Conservation (phyloP, 2,113 vertebrate genomes). For the Microtus pennsylvanicus region DNA sequence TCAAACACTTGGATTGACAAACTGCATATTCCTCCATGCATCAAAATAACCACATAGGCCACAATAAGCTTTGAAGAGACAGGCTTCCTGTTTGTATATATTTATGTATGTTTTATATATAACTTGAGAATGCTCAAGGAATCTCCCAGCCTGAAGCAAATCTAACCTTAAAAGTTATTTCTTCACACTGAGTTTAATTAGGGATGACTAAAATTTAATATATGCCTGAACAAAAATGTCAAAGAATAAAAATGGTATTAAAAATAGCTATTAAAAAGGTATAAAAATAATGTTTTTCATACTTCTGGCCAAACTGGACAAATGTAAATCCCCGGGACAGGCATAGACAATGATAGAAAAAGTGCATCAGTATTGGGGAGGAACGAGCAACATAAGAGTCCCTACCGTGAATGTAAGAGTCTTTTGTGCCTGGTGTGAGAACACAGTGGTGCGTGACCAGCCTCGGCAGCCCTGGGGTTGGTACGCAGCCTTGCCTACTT, state of each 20-base stretch:
- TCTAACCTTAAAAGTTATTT: neutral
- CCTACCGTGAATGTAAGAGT: neutral
- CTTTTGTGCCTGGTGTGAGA: neutral
- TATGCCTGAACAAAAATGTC: neutral
- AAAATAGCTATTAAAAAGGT: neutral
- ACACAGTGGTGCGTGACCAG: rapidly evolving
- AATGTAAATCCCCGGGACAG: neutral
- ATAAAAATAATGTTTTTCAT: neutral
- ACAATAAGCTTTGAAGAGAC: neutral
- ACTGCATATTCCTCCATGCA: neutral
- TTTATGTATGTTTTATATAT: rapidly evolving
- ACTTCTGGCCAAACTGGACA: neutral
- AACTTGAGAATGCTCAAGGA: neutral
- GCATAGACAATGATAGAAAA: neutral
- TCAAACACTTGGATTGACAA: neutral
- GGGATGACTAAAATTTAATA: neutral
- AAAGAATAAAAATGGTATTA: too few relatives aligned
- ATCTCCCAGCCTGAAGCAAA: neutral
- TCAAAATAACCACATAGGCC: neutral
- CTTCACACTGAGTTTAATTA: neutral
- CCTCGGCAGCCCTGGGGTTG: rapidly evolving
- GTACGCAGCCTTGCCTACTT: rapidly evolving
- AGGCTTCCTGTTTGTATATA: rapidly evolving
- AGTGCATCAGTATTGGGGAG: neutral
- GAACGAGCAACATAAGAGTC: too few relatives aligned